Evolutionary conservation across 2,888 invertebrate genomes (phyloP), one percentile per base, ranked within the genome.

Genomic region (Seladonia tumulorum): DNA sequence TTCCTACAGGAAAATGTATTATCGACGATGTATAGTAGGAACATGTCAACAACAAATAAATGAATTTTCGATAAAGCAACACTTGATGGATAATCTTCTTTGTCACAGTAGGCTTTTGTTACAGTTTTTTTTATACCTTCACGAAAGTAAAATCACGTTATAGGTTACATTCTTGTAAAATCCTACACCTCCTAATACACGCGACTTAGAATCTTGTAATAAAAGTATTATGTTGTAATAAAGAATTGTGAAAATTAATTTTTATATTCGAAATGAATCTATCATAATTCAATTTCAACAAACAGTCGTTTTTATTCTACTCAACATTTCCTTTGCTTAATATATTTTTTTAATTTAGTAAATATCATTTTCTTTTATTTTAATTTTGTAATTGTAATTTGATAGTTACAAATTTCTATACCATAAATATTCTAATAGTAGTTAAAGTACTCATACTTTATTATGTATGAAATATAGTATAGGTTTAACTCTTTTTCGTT

Each of bases 61-160:
- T 25, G 73, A 77, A 60, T 70, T 66, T 60, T 42, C 78, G 78
- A 87, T 85, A 87, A 85, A 75, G 39, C 29, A 76, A 25, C 57
- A 39, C 10, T 75, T 83, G 82, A 87, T 86, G 49, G 76, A 86
- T 82, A 42, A n/a, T 72, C 68, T 80, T 2, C 60, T 78, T 82
- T 87, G 45, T 80, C 22, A 1, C 18, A 18, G 63, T 53, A 45
- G 12, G 35, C n/a, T 12, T n/a, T 12, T n/a, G n/a, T 39, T 75
- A n/a, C 22, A 60, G 0, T 60, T 81, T 57, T 81, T 57, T 22
- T 70, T 84, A 25, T 35, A 45, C n/a, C 42, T 77, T 81, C 68
- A 42, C 18, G 16, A 72, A 83, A 76, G 29, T 57, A 29, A 2
- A 12, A 8, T 83, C 29, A 3, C 47, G 16, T 25, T n/a, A 53